A percentile compares a stretch with the other conserved stretches of the same genome.
Evolutionary conservation across 1,140 invertebrate species (phyloP).

Genomic region (Coelopa frigida): DNA sequence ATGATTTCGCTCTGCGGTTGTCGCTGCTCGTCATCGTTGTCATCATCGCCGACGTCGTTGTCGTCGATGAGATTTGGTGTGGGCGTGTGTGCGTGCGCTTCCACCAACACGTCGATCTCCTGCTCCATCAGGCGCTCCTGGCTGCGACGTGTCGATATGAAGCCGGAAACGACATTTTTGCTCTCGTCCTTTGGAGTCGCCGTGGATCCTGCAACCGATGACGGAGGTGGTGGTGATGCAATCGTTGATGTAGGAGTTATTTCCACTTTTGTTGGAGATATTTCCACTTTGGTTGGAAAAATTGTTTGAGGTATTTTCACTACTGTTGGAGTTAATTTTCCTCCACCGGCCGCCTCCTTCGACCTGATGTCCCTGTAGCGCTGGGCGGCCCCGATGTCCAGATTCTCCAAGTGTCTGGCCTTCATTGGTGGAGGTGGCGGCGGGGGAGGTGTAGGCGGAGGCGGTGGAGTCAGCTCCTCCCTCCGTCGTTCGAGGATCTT

Average conservation of each 20-base stretch:
- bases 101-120: slow-evolving; percentile 8
- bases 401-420: background rate
- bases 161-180: slow-evolving; percentile 13
- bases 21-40: slow-evolving; percentile 3
- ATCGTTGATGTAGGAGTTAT: too few species aligned
- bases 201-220: too few species aligned
- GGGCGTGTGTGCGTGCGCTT: slow-evolving; percentile 2
- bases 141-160: slow-evolving; percentile 10
- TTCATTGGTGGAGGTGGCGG: background rate
- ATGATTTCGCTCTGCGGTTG: background rate
- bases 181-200: slow-evolving; percentile 1
- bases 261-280: too few species aligned
- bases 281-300: too few species aligned
- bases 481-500: background rate
- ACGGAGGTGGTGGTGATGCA: too few species aligned
- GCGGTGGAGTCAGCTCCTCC: too few species aligned
- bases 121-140: slow-evolving; percentile 14
- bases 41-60: background rate
- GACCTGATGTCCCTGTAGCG: background rate
- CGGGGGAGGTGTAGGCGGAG: background rate
- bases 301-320: too few species aligned
- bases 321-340: too few species aligned
- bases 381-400: background rate
- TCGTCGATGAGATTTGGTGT: background rate
- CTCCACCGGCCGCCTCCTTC: too few species aligned